Evolutionary conservation across 2,888 invertebrate genomes (phyloP), one percentile per base, ranked within the genome.

Genomic region (Sinhomidia bicolor): DNA sequence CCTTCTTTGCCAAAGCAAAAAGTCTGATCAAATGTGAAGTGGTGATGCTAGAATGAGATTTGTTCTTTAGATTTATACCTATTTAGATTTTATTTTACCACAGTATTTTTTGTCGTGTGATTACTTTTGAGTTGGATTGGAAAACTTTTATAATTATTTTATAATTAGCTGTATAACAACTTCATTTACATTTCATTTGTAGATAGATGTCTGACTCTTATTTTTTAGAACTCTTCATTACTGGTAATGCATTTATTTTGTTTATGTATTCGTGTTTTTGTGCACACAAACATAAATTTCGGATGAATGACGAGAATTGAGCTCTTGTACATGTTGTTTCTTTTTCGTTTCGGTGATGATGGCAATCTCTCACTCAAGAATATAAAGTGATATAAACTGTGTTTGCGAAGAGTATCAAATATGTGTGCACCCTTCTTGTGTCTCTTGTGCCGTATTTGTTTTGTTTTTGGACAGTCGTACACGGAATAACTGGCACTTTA

Each of bases 121-220:
- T 71, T 41, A 44, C 41, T 71, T 71, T 71, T 68, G 41, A 36
- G 36, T n/a, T n/a, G n/a, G n/a, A n/a, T n/a, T n/a, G n/a, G 32
- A 68, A 68, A 62, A 62, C 62, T 62, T 29, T 68, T 36, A 68
- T 68, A 68, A 68, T 68, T 68, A 36, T 68, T 17, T 0, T 68
- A 62, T n/a, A 26, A 68, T 68, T 17, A n/a, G n/a, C n/a, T 47
- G 9, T 57, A 54, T 54, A 54, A 10, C n/a, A n/a, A n/a, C n/a
- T 9, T 17, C 20, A 23, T n/a, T n/a, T 60, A 14, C 47, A 47
- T 5, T 47, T n/a, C n/a, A 2, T 47, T 14, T 47, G 10, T 10
- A 47, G 47, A 47, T 47, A 41, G 41, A 47, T n/a, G n/a, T n/a
- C n/a, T n/a, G n/a, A n/a, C n/a, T n/a, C n/a, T n/a, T n/a, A n/a